Evolutionary conservation across 2,797 vertebrate species (phyloP), one percentile per base, ranked within the genome.

Genomic region (Gallinago stenura): DNA sequence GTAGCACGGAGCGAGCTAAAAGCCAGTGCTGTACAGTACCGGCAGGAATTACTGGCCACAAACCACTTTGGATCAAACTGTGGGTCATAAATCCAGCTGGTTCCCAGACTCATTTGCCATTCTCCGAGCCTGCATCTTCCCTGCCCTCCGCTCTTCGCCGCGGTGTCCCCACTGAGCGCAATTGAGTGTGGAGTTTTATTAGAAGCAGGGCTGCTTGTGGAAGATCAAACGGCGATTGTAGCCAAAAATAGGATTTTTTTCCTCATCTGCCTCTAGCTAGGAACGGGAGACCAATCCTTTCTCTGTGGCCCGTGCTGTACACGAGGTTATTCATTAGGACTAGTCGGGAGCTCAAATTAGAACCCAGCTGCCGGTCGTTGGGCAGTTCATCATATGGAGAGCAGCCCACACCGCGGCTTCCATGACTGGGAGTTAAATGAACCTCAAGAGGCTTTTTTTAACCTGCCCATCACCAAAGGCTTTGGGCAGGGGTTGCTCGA

Each of bases 271-370:
- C 91, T 95, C 83, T 93, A 83, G 91, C 96, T 87, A 89, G 90
- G 92, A 96, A 89, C 51, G 91, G 90, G 93, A 93, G 93, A 92
- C 97, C 94, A 87, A 93, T 95, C 83, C 90, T 92, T 95, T 75
- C 90, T 89, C 60, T 2, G 54, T 0, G 7, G 87, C 87, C 82
- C 0, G 1, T 81, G 88, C 87, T 41, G 89, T 86, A 88, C 91
- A 41, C 35, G 90, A 85, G 87, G 93, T 96, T 96, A 94, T 95
- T 97, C 95, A 93, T 96, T 92, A 96, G 94, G 88, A 68, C 58
- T 77, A 28, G 83, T 87, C 2, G 0, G 69, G 86, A 92, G 83
- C 95, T 94, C 60, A 75, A 96, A 95, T 96, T 93, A 93, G 94
- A 96, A 46, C 83, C 35, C 54, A 72, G 64, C 94, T 94, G 95